phyloP scores from a whole-genome alignment of 2,797 vertebrate genomes.

The Acanthopagrus latus region DNA sequence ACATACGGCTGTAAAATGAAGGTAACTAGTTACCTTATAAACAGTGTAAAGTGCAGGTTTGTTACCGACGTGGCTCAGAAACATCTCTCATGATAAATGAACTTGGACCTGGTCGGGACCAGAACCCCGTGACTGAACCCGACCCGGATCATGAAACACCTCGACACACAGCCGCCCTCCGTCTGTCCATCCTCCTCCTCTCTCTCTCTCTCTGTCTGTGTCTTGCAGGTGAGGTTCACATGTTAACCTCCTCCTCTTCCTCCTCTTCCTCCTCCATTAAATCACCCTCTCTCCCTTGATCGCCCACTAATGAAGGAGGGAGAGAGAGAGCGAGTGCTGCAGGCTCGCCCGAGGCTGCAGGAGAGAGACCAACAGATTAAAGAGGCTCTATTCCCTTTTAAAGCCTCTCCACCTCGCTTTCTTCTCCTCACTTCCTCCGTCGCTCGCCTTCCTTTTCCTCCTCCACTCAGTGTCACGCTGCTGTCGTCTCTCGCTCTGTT shows the following conservation, averaged over 20 bases:
- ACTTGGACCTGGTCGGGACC: background rate
- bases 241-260: no score
- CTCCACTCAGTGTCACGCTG: constrained; percentile 37
- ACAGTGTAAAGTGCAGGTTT: no score
- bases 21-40: no score
- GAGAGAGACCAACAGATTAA: constrained; percentile 68
- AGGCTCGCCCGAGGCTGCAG: constrained; percentile 73
- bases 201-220: background rate
- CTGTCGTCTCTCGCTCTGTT: constrained; percentile 1
- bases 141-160: background rate
- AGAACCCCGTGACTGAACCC: background rate
- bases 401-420: constrained; percentile 51
- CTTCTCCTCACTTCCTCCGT: constrained; percentile 21
- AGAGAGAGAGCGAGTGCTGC: constrained; percentile 47
- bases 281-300: constrained; percentile 46
- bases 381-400: constrained; percentile 72
- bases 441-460: constrained; percentile 15
- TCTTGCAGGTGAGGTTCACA: no score
- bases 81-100: background rate
- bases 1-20: no score
- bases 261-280: constrained; percentile 29
- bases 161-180: background rate
- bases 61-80: no score
- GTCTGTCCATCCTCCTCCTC: background rate
- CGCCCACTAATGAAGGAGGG: constrained; percentile 51